Base-by-base conservation (phyloP, 1,140 invertebrate species). In the Dendroctonus ponderosae region DNA sequence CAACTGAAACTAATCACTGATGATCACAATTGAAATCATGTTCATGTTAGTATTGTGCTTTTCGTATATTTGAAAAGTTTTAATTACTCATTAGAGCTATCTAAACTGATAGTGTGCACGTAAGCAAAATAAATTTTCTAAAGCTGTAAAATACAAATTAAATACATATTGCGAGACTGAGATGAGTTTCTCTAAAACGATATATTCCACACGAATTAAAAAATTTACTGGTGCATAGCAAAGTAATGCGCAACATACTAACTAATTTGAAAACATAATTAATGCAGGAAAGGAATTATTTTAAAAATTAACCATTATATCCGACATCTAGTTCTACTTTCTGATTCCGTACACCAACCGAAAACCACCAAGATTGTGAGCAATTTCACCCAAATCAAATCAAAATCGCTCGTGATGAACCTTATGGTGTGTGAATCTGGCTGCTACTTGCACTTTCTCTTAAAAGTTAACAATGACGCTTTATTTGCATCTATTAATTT, bases 351-450 rank as follows among this genome's bases (percentile, higher is more conserved):
- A 12, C 43, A 9, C n/a, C 43, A 46, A 46, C n/a, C 43, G 8
- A 46, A 46, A 46, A 59, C 12, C 12, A 26, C 26, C 26, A 26
- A 26, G 26, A 26, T 37, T 14, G 51, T 52, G 9, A 11, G 51
- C 9, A 52, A 52, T 52, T 14, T 15, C 51, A 52, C 51, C 51
- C 11, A 37, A 52, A 37, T 46, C 43, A 46, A 46, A 46, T 46
- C 8, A 46, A 46, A 46, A 46, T 46, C 43, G n/a, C 43, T 26
- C 1, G 26, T 26, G 26, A 26, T 26, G 26, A 26, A 26, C 26
- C 26, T 26, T 26, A 26, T 26, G 26, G 26, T 26, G 1, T 26
- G 26, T 26, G 26, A 3, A 26, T 26, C 3, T 26, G 26, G 26
- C 3, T 26, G 26, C 26, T 3, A 26, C 26, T 26, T 26, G 26